Percentiles rank a stretch among this genome's conserved stretches.
These are phyloP conservation scores for Malthinus flaveolus DNA, from an alignment of 2,888 invertebrate genomes.

Conservation along the genomic window DNA sequence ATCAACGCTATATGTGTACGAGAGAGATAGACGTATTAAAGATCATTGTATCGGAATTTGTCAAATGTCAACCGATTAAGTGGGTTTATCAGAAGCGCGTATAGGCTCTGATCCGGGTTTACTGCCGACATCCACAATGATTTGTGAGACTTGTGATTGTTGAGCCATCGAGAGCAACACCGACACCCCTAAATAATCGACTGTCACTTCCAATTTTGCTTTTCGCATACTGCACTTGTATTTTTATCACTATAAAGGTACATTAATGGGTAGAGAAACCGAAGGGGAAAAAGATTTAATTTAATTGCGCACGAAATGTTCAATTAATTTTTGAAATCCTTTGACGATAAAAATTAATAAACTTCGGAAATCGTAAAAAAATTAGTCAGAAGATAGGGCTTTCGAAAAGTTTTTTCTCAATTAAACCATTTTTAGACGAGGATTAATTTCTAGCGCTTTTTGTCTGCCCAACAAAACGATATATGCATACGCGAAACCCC, in stretches of 20 bases:
- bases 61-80: constrained; percentile 48
- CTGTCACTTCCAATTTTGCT: constrained; percentile 43
- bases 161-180: constrained; percentile 37
- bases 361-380: no score
- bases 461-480: no score
- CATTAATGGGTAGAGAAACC: not conserved
- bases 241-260: constrained; percentile 41
- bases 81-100: constrained; percentile 41
- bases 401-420: no score
- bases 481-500: no score
- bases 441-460: no score
- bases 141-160: constrained; percentile 49
- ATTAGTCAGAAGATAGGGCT: no score
- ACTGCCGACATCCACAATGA: constrained; percentile 48
- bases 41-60: constrained; percentile 43
- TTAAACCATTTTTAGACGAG: no score
- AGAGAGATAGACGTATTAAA: no score
- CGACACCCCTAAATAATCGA: constrained; percentile 46
- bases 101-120: constrained; percentile 45
- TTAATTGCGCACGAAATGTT: not conserved
- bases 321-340: no score
- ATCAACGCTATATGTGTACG: no score
- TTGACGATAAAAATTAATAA: no score
- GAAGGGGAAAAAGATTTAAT: not conserved
- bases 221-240: constrained; percentile 41